Percentiles rank a stretch among this genome's conserved stretches.
phyloP scores from a whole-genome alignment of 2,888 invertebrate species.

The Brachylomia viminalis region DNA sequence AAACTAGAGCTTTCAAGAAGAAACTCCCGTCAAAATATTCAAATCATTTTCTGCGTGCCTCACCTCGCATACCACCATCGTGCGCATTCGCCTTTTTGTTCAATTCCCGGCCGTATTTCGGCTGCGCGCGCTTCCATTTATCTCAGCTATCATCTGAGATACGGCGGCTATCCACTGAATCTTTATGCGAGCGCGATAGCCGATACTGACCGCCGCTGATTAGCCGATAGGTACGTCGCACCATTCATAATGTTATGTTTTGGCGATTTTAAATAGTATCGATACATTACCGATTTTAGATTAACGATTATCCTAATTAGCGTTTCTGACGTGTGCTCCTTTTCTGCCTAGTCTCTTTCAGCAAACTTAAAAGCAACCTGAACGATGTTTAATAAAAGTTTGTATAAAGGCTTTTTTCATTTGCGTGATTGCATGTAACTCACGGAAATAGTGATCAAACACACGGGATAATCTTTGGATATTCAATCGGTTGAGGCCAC shows the following conservation, averaged over 20 bases:
- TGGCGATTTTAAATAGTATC: conserved; percentile 43
- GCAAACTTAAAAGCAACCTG: too few relatives aligned
- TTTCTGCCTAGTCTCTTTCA: too few relatives aligned
- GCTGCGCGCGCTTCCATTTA: conserved; percentile 87
- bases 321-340: too few relatives aligned
- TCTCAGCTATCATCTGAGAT: conserved; percentile 87
- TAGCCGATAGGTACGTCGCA: conserved; percentile 80
- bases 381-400: too few relatives aligned
- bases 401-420: too few relatives aligned
- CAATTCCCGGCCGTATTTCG: conserved; percentile 85
- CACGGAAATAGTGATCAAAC: too few relatives aligned
- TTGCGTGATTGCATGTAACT: too few relatives aligned
- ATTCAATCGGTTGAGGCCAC: too few relatives aligned
- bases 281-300: neutral
- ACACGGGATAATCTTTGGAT: too few relatives aligned
- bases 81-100: conserved; percentile 84
- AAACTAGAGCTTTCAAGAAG: neutral
- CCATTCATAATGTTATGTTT: conserved; percentile 71
- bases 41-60: conserved; percentile 11
- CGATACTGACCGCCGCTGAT: conserved; percentile 78
- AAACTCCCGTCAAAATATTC: neutral
- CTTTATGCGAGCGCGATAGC: conserved; percentile 84
- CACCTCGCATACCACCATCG: conserved; percentile 73
- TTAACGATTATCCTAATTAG: too few relatives aligned
- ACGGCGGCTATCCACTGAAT: conserved; percentile 83